Conservation (phyloP, 1,140 invertebrate species). For the Ips nitidus region DNA sequence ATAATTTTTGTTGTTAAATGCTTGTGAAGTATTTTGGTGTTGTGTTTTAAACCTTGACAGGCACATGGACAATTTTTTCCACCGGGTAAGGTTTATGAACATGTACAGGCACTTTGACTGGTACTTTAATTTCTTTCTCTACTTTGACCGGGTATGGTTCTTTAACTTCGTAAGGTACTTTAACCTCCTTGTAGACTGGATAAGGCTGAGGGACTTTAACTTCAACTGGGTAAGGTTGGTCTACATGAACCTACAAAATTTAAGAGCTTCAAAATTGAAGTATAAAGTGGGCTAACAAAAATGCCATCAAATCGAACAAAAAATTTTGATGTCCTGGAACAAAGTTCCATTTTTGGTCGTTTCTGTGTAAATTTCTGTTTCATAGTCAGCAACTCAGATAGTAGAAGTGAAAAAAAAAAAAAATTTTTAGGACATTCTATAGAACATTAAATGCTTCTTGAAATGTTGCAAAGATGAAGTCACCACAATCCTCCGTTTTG, state of each 20-base stretch:
- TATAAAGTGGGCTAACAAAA: too few relatives aligned
- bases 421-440: too few relatives aligned
- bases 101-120: constrained; percentile 65
- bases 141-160: constrained; percentile 75
- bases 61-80: constrained; percentile 65
- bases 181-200: constrained; percentile 67
- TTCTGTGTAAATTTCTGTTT: too few relatives aligned
- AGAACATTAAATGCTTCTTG: too few relatives aligned
- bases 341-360: too few relatives aligned
- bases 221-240: constrained; percentile 64
- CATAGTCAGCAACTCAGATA: too few relatives aligned
- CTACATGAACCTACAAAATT: constrained; percentile 50
- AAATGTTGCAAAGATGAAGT: too few relatives aligned
- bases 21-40: background rate
- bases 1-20: background rate
- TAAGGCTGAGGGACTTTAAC: constrained; percentile 66
- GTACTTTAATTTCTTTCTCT: constrained; percentile 63
- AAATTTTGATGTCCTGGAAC: too few relatives aligned
- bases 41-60: constrained; percentile 57
- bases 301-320: too few relatives aligned
- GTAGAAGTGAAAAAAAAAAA: too few relatives aligned
- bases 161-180: constrained; percentile 66
- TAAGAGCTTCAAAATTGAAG: background rate
- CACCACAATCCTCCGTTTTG: too few relatives aligned
- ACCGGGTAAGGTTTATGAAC: constrained; percentile 65